phyloP scores from a whole-genome alignment of 2,113 vertebrate species.

The Murina feae region DNA sequence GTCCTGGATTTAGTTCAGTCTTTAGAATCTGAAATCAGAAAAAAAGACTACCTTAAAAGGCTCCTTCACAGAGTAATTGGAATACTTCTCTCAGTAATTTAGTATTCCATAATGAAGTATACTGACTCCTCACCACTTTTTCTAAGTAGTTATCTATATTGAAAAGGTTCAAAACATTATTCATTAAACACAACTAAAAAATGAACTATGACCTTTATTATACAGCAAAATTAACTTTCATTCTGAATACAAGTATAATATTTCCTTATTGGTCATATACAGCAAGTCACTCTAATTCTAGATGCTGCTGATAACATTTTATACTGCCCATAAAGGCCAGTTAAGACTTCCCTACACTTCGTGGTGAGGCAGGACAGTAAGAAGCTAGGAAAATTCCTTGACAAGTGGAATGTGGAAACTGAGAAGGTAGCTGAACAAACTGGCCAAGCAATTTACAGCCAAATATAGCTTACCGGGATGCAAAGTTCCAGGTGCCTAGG shows the following conservation, averaged over 20 bases:
- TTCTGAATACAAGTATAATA: constrained; percentile 41
- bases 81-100: constrained; percentile 77
- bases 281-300: constrained; percentile 76
- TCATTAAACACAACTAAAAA: constrained; percentile 58
- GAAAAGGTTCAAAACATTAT: constrained; percentile 48
- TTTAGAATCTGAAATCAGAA: constrained; percentile 78
- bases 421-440: neutral
- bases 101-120: constrained; percentile 57
- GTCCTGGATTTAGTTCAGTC: constrained; percentile 79
- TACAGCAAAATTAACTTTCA: constrained; percentile 66
- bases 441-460: neutral
- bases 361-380: neutral
- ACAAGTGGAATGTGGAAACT: neutral
- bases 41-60: constrained; percentile 73
- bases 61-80: constrained; percentile 77
- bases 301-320: constrained; percentile 74
- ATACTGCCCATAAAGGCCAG: constrained; percentile 70
- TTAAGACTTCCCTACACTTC: constrained; percentile 62
- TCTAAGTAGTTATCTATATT: constrained; percentile 47
- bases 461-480: neutral
- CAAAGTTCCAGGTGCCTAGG: neutral
- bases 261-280: constrained; percentile 75
- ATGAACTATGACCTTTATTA: constrained; percentile 71
- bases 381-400: neutral
- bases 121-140: constrained; percentile 55